These are phyloP conservation scores for Dendrocincla fuliginosa DNA, from an alignment of 2,797 vertebrate species.

Conservation along the genomic window DNA sequence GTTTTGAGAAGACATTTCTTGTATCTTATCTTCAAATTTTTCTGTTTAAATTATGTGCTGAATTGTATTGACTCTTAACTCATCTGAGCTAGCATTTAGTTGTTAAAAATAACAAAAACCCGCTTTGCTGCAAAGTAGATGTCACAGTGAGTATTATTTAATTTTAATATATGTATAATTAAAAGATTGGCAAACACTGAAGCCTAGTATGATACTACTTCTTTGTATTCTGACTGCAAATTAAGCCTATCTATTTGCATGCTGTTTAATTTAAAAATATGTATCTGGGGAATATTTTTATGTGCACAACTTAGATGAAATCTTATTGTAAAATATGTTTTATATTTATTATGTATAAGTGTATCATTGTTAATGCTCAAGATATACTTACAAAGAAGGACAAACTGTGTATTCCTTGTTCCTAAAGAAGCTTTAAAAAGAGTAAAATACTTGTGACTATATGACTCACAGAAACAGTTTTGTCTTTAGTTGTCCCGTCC, in stretches of 20 bases:
- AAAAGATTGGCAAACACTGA: not conserved
- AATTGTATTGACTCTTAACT: not conserved
- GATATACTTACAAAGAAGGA: not conserved
- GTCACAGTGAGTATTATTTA: not conserved
- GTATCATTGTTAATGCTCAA: not conserved
- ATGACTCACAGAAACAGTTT: not conserved
- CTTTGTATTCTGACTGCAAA: not conserved
- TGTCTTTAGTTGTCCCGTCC: not conserved
- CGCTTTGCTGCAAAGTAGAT: constrained; percentile 12
- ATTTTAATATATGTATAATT: not conserved
- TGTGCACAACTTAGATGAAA: not conserved
- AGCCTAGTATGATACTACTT: not conserved
- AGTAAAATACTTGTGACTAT: not conserved
- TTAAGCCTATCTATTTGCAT: not conserved
- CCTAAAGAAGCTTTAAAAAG: not conserved
- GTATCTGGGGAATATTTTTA: not conserved
- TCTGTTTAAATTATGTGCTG: not conserved
- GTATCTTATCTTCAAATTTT: not conserved
- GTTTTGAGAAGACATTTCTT: not conserved
- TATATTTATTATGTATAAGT: not conserved
- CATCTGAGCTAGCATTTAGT: not conserved
- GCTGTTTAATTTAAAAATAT: not conserved
- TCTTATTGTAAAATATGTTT: not conserved
- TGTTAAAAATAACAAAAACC: not conserved
- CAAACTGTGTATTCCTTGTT: not conserved